These are phyloP conservation scores for Achatina immaculata DNA, from an alignment of 1,140 invertebrate species.

Conservation along the genomic window DNA sequence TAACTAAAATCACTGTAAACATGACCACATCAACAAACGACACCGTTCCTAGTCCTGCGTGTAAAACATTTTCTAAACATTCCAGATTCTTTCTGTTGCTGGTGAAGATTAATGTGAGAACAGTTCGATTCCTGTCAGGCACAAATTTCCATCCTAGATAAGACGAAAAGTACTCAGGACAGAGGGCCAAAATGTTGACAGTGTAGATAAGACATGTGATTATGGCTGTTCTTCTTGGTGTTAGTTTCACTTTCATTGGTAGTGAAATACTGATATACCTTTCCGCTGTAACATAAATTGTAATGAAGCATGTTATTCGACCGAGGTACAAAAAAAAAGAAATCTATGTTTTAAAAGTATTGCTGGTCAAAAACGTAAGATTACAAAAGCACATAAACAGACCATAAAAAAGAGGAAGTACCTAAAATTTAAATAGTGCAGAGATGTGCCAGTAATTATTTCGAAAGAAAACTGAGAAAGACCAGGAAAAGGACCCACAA, in stretches of 20 bases:
- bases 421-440: too few species aligned
- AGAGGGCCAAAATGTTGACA: neutral
- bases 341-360: too few species aligned
- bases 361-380: too few species aligned
- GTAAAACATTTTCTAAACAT: neutral
- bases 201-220: neutral
- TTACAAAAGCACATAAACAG: too few species aligned
- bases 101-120: neutral
- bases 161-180: neutral
- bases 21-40: neutral
- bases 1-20: neutral
- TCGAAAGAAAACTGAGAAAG: too few species aligned
- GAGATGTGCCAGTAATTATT: too few species aligned
- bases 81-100: neutral
- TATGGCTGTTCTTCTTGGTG: neutral
- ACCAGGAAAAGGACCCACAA: too few species aligned
- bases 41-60: neutral
- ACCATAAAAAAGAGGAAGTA: too few species aligned
- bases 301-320: neutral
- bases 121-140: neutral
- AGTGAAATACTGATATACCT: neutral
- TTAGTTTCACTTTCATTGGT: neutral
- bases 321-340: too few species aligned
- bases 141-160: neutral
- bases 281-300: neutral